Percentiles rank a stretch among this genome's conserved stretches.
These are phyloP conservation scores for Ibycter americanus DNA, from an alignment of 2,797 vertebrate genomes.

Conservation along the genomic window DNA sequence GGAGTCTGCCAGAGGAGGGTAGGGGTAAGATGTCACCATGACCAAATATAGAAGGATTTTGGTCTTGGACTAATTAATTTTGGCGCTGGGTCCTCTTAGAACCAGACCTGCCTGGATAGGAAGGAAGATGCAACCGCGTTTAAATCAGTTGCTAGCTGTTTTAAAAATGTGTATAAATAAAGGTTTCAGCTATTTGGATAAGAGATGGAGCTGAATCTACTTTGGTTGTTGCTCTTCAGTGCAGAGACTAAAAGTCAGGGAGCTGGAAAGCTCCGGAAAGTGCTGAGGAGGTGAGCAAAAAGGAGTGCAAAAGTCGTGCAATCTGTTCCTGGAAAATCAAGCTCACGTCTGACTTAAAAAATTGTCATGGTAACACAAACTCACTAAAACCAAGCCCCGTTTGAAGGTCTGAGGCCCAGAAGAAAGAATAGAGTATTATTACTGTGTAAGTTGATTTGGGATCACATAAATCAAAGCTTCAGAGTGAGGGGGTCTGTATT, in stretches of 20 bases:
- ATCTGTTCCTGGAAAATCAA: neutral
- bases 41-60: neutral
- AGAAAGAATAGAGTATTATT: slow-evolving; percentile 37
- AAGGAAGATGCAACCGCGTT: neutral
- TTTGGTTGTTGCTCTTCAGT: neutral
- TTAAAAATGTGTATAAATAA: neutral
- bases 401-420: neutral
- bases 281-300: slow-evolving; percentile 13
- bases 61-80: neutral
- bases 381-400: slow-evolving; percentile 40
- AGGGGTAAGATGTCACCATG: neutral
- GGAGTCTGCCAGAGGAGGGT: neutral
- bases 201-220: neutral
- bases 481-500: neutral
- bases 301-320: neutral
- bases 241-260: neutral
- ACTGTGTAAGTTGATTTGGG: neutral
- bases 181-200: neutral
- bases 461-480: slow-evolving; percentile 31
- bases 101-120: neutral
- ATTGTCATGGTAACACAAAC: slow-evolving; percentile 57
- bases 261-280: neutral
- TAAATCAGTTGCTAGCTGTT: neutral
- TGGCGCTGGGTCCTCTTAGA: neutral
- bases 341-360: neutral